Conservation (phyloP, 2,797 vertebrate species). For the Ceyx erithaca region DNA sequence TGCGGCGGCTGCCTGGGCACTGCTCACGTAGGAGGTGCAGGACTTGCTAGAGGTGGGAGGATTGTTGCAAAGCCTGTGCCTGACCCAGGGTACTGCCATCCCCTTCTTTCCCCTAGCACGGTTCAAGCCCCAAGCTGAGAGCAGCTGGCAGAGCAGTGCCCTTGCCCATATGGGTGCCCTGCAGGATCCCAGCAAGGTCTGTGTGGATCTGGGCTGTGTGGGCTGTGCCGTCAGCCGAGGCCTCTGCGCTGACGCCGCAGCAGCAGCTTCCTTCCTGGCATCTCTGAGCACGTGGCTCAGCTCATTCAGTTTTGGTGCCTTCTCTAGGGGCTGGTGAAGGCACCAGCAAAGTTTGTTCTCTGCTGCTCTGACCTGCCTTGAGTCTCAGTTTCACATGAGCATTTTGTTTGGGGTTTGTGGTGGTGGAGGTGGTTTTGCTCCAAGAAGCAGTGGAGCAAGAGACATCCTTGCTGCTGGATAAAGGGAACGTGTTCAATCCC, state of each 20-base stretch:
- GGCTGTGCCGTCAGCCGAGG: fast-evolving
- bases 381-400: neutral
- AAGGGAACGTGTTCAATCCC: neutral
- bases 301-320: neutral
- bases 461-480: neutral
- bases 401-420: neutral
- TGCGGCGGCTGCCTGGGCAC: fast-evolving
- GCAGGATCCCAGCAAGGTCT: neutral
- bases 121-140: neutral
- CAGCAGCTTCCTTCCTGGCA: neutral
- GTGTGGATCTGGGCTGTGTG: neutral
- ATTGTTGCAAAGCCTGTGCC: neutral
- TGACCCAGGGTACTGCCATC: fast-evolving
- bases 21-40: neutral
- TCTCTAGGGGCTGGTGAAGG: neutral
- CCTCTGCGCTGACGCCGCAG: neutral
- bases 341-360: neutral
- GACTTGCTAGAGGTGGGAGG: neutral
- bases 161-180: neutral
- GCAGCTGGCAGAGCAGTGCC: neutral
- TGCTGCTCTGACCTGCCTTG: neutral
- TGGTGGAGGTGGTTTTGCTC: neutral
- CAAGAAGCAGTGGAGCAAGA: neutral
- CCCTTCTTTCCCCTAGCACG: neutral
- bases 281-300: neutral